These are phyloP conservation scores for Latrodectus hesperus DNA, from an alignment of 2,888 invertebrate species.

Conservation along the genomic window DNA sequence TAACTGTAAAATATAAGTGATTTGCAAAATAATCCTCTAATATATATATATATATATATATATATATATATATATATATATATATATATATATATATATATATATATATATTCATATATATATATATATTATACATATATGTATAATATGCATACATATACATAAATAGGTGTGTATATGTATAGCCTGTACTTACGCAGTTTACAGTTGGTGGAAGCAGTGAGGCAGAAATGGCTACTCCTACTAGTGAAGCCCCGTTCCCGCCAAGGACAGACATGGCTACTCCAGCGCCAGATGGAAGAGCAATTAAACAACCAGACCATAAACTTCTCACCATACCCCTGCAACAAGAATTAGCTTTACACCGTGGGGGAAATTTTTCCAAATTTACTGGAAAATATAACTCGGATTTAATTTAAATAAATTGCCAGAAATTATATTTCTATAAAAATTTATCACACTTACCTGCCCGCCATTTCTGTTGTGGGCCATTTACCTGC, in stretches of 20 bases:
- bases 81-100: neutral
- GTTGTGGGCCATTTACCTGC: constrained; percentile 80
- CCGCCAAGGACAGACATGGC: constrained; percentile 86
- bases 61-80: neutral
- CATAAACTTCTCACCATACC: constrained; percentile 82
- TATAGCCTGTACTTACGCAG: constrained; percentile 77
- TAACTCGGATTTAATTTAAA: too few species aligned
- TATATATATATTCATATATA: too few species aligned
- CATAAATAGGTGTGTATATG: neutral
- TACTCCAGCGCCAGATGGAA: constrained; percentile 86
- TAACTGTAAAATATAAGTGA: too few species aligned
- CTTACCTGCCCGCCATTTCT: constrained; percentile 81
- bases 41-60: too few species aligned
- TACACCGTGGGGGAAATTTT: too few species aligned
- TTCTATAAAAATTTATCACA: neutral
- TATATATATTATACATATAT: too few species aligned
- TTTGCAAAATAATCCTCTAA: too few species aligned
- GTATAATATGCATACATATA: too few species aligned
- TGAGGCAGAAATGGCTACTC: constrained; percentile 88
- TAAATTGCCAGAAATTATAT: too few species aligned
- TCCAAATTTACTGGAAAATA: neutral
- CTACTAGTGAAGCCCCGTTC: constrained; percentile 85
- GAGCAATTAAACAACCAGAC: constrained; percentile 84
- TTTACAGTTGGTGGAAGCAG: constrained; percentile 87
- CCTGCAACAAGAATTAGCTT: constrained; percentile 74